These are phyloP conservation scores for Drosophila ezoana DNA, from an alignment of 2,888 invertebrate genomes.

Conservation along the genomic window DNA sequence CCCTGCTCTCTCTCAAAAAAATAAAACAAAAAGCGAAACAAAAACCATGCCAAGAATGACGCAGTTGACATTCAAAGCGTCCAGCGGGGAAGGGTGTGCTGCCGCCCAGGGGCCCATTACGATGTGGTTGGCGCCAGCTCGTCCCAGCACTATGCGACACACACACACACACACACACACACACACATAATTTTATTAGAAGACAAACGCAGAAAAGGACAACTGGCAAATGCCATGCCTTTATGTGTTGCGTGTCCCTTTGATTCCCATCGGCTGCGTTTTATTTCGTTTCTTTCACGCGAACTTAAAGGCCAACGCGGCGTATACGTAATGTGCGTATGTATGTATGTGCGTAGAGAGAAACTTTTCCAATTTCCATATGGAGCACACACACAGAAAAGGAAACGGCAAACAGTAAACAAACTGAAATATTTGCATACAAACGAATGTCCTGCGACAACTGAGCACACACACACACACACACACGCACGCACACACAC, in stretches of 20 bases:
- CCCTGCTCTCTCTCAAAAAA: conserved; percentile 18
- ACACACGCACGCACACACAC: conserved; percentile 2
- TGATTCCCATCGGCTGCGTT: conserved; percentile 46
- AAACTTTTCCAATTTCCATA: conserved; percentile 78
- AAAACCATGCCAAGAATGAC: conserved; percentile 57
- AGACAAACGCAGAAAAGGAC: conserved; percentile 65
- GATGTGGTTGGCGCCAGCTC: conserved; percentile 69
- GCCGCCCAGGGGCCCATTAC: conserved; percentile 65
- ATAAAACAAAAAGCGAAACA: conserved; percentile 7
- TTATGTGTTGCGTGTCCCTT: conserved; percentile 32
- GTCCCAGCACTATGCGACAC: conserved; percentile 39
- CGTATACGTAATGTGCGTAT: conserved; percentile 29
- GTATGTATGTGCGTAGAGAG: conserved; percentile 20
- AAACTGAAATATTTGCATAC: conserved; percentile 73
- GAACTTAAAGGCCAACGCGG: conserved; percentile 60
- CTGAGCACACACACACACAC: conserved; percentile 1
- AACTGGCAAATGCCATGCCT: conserved; percentile 43
- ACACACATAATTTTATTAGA: conserved; percentile 51
- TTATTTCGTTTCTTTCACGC: conserved; percentile 54
- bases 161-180: conserved; percentile 26
- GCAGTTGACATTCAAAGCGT: conserved; percentile 69
- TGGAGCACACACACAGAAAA: conserved; percentile 54
- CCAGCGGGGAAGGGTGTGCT: conserved; percentile 34
- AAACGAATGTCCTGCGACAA: conserved; percentile 67
- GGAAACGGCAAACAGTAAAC: conserved; percentile 46